Conservation (phyloP, 2,797 vertebrate genomes). For the Argentina silus region DNA sequence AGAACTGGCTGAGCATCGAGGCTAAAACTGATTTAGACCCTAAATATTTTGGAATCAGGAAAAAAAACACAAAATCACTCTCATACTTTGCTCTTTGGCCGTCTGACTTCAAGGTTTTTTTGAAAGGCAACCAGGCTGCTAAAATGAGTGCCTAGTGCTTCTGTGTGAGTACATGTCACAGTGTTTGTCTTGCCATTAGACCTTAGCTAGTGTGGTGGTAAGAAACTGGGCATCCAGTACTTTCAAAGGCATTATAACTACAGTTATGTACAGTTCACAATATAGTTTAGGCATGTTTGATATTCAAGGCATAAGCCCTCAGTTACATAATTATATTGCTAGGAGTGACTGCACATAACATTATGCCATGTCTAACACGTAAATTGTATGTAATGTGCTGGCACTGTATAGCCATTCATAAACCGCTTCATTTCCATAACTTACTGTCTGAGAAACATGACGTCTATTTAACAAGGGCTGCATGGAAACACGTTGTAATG, state of each 20-base stretch:
- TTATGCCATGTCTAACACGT: conserved; percentile 20
- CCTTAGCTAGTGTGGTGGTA: conserved; percentile 7
- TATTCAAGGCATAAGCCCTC: conserved; percentile 18
- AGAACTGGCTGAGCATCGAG: neutral
- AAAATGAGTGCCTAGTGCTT: neutral
- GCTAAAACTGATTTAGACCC: conserved; percentile 8
- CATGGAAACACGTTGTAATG: conserved; percentile 3
- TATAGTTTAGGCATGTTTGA: neutral
- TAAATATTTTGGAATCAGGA: neutral
- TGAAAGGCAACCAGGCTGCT: neutral
- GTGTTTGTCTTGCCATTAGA: neutral
- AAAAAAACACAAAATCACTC: neutral
- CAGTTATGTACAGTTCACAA: neutral
- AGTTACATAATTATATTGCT: conserved; percentile 7
- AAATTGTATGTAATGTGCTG: conserved; percentile 11
- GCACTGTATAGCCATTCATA: neutral
- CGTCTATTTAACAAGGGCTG: neutral
- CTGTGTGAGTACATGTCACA: neutral
- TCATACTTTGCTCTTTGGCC: neutral
- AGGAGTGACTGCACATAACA: conserved; percentile 18
- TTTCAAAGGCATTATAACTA: neutral
- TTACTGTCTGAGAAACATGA: neutral
- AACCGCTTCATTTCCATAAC: conserved; percentile 1
- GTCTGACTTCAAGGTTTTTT: conserved; percentile 4
- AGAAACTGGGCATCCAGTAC: neutral